phyloP scores from a whole-genome alignment of 2,113 vertebrate species.

The Daubentonia madagascariensis region DNA sequence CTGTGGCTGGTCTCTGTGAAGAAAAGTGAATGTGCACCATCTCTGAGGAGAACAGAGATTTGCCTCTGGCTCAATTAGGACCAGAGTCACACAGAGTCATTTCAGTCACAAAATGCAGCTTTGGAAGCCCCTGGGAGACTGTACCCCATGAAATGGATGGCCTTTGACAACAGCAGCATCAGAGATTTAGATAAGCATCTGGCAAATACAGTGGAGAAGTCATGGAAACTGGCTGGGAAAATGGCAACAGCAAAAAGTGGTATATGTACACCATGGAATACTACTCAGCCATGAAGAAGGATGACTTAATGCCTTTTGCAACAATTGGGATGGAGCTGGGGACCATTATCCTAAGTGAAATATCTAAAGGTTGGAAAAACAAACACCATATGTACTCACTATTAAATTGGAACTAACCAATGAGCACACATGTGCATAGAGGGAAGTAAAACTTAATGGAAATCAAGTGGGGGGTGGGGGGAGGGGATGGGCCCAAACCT shows the following conservation, averaged over 20 bases:
- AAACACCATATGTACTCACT: too few species aligned
- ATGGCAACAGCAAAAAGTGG: not conserved
- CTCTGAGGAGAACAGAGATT: not conserved
- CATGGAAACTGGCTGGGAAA: not conserved
- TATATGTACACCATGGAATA: too few species aligned
- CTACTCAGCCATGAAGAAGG: too few species aligned
- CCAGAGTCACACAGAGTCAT: not conserved
- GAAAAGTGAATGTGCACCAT: not conserved
- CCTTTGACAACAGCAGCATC: not conserved
- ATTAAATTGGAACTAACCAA: too few species aligned
- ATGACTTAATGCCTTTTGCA: too few species aligned
- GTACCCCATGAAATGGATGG: not conserved
- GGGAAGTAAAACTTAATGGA: too few species aligned
- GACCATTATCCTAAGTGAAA: too few species aligned
- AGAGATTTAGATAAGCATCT: not conserved
- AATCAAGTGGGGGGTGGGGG: too few species aligned
- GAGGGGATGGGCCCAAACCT: too few species aligned
- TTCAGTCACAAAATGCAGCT: not conserved
- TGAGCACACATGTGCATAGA: too few species aligned
- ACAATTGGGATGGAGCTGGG: too few species aligned
- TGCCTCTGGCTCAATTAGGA: not conserved
- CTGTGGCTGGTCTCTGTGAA: not conserved
- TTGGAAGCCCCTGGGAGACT: not conserved
- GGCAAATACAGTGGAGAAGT: not conserved
- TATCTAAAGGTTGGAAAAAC: too few species aligned